These are phyloP conservation scores for Leucopternis melanops DNA, from an alignment of 2,113 vertebrate species.

Conservation along the genomic window DNA sequence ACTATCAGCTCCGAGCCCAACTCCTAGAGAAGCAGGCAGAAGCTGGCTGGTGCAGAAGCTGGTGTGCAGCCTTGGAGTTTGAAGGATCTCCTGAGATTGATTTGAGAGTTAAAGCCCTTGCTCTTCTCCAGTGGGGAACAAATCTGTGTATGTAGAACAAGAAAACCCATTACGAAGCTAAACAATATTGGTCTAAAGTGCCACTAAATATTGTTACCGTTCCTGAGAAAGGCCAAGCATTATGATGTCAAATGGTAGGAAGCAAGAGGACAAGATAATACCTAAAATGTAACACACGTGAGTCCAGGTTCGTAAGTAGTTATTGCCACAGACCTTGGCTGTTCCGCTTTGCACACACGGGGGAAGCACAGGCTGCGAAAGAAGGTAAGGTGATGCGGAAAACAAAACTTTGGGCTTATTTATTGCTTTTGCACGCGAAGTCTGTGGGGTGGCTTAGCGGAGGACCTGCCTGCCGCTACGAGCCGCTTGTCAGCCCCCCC, in stretches of 20 bases:
- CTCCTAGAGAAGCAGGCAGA: not conserved
- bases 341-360: constrained; percentile 78
- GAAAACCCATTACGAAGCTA: not conserved
- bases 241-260: not conserved
- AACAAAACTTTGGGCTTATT: constrained; percentile 70
- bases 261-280: not conserved
- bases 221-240: not conserved
- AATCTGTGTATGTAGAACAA: not conserved
- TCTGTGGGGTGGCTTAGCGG: not conserved
- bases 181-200: not conserved
- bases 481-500: not conserved
- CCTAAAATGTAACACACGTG: fast-evolving
- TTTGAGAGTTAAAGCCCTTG: not conserved
- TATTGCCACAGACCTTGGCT: constrained; percentile 49
- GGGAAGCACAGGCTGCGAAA: constrained; percentile 89
- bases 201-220: not conserved
- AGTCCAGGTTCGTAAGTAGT: not conserved
- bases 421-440: not conserved
- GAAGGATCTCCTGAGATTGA: not conserved
- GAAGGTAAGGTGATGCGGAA: constrained; percentile 85
- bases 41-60: not conserved
- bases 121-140: not conserved
- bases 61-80: not conserved
- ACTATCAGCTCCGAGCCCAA: not conserved
- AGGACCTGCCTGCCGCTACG: not conserved